phyloP scores from a whole-genome alignment of 2,113 vertebrate species.

The Carettochelys insculpta region DNA sequence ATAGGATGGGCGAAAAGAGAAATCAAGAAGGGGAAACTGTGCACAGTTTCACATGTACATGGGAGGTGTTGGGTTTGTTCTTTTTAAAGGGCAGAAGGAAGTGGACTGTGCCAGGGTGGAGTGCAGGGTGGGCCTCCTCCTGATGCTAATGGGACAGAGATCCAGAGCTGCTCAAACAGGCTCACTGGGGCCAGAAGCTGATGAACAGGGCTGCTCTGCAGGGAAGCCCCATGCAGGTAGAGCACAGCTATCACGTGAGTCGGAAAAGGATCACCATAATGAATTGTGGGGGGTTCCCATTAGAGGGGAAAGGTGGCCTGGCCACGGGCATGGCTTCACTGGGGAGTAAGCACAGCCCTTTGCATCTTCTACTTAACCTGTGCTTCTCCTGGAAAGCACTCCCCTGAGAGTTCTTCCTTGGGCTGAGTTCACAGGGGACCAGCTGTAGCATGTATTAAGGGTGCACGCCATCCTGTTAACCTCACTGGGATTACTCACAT shows the following conservation, averaged over 20 bases:
- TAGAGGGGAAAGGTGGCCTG: neutral
- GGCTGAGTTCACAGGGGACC: neutral
- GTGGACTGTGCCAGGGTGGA: neutral
- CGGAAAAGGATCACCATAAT: neutral
- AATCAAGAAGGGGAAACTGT: neutral
- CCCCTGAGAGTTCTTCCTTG: neutral
- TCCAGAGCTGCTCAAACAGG: neutral
- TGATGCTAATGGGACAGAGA: neutral
- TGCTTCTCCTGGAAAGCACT: neutral
- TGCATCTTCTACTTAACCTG: neutral
- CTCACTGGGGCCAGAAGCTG: neutral
- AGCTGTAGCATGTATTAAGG: neutral
- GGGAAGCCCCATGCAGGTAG: neutral
- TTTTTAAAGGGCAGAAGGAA: neutral
- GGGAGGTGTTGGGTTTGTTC: neutral
- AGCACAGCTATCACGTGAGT: neutral
- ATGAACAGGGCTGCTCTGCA: neutral
- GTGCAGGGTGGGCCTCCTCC: neutral
- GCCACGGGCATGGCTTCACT: neutral
- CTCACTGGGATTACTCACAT: rapidly evolving
- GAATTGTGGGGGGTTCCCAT: neutral
- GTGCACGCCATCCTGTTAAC: neutral
- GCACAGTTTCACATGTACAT: neutral
- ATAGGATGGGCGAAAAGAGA: neutral
- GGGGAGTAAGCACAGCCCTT: rapidly evolving